phyloP scores from a whole-genome alignment of 2,888 invertebrate species.

The Lacanobia wlatinum region DNA sequence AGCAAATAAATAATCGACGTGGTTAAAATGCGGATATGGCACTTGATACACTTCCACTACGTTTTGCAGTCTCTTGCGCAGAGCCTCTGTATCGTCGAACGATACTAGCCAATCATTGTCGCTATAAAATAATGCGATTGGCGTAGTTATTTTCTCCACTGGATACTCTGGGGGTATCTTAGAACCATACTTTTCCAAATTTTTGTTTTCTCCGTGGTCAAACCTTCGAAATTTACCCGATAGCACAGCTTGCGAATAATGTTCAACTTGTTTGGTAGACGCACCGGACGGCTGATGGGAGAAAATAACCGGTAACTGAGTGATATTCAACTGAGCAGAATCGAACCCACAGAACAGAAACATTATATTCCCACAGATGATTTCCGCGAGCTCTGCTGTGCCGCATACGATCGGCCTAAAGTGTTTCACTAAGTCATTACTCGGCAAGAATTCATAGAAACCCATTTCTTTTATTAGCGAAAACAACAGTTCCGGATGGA shows the following conservation, averaged over 20 bases:
- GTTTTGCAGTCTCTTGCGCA: conserved; percentile 57
- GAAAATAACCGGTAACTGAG: conserved; percentile 58
- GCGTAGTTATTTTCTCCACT: conserved; percentile 61
- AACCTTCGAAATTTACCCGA: conserved; percentile 63
- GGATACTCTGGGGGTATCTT: conserved; percentile 63
- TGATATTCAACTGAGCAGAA: conserved; percentile 51
- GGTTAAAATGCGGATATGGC: conserved; percentile 62
- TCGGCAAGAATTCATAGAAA: conserved; percentile 49
- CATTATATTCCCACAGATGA: conserved; percentile 53
- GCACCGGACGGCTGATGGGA: conserved; percentile 77
- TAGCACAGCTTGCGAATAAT: conserved; percentile 66
- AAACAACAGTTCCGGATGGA: conserved; percentile 46
- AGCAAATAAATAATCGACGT: conserved; percentile 69
- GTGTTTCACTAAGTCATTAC: conserved; percentile 23
- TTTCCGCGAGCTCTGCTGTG: conserved; percentile 37
- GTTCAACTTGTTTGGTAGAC: conserved; percentile 81
- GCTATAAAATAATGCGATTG: conserved; percentile 65
- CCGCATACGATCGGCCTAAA: conserved; percentile 48
- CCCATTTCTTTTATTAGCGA: conserved; percentile 42
- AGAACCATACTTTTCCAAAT: conserved; percentile 38
- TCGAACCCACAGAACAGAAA: conserved; percentile 54
- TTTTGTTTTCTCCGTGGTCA: conserved; percentile 59
- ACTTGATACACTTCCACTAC: conserved; percentile 64
- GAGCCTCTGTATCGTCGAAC: conserved; percentile 36
- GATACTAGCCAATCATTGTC: conserved; percentile 64